Evolutionary conservation across 2,888 invertebrate species (phyloP), one percentile per base, ranked within the genome.

Genomic region (Psylliodes chrysocephalus): DNA sequence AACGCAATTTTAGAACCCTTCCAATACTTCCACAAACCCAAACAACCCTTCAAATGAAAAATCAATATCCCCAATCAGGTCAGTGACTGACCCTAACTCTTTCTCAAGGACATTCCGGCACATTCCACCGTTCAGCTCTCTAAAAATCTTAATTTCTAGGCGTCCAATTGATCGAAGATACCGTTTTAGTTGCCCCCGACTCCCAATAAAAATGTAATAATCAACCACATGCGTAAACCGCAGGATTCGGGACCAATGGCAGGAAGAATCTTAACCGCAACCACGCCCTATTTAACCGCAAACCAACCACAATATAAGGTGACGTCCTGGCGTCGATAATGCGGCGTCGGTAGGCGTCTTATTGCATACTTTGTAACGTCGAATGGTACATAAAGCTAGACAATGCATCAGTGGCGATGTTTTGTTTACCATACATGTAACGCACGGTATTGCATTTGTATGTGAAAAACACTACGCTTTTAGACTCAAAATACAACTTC

Each of bases 261-360:
- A 83, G 77, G 82, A 81, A 79, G 83, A 83, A 83, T 66, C 79
- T 69, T 85, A 86, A 88, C 88, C 88, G 84, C 88, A 88, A 88
- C 80, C 80, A 80, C 75, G 73, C 74, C 74, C 63, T 63, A 72
- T 71, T 68, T 71, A 73, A 75, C 75, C 75, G 68, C 75, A 75
- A 88, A 82, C 83, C 83, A 83, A 83, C 83, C 83, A 81, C 83
- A 83, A 82, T 79, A 81, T 78, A 80, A 81, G 81, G 79, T 80
- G 71, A 81, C 81, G 81, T 78, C 78, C 78, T 73, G 79, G 79
- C 80, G 82, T 77, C 79, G 76, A 78, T 76, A 74, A 75, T 73
- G 66, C 75, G 72, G 73, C 78, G 78, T 75, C 75, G 71, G 71
- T 72, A 75, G 74, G 77, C 75, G 73, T 78, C 77, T 76, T 76